Percentiles rank a stretch among this genome's conserved stretches.
Evolutionary conservation across 1,140 invertebrate genomes (phyloP).

Genomic region (Hypsibius dujardini): DNA sequence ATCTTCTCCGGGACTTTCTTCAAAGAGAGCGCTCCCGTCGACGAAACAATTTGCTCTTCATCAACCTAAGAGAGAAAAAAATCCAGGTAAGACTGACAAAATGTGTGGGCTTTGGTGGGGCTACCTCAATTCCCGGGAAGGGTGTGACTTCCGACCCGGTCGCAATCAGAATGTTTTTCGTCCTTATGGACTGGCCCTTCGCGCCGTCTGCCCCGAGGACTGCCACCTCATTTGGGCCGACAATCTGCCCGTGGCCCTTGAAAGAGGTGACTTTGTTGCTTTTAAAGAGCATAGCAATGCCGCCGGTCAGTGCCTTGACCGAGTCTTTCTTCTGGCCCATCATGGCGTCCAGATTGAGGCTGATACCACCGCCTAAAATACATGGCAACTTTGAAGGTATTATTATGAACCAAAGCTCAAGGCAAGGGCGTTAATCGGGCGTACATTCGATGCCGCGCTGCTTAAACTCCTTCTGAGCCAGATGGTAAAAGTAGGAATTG

Average conservation of each 20-base stretch:
- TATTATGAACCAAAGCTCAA: too few species aligned
- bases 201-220: slow-evolving; percentile 62
- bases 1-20: slow-evolving; percentile 73
- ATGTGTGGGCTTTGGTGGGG: slow-evolving; percentile 20
- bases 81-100: slow-evolving; percentile 20
- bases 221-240: slow-evolving; percentile 77
- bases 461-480: slow-evolving; percentile 74
- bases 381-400: slow-evolving; percentile 21
- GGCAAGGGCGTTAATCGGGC: not conserved
- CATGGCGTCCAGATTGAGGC: slow-evolving; percentile 65
- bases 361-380: slow-evolving; percentile 47
- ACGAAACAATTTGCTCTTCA: slow-evolving; percentile 84
- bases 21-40: slow-evolving; percentile 84
- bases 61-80: slow-evolving; percentile 49
- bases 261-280: slow-evolving; percentile 78
- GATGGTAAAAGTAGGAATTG: slow-evolving; percentile 94
- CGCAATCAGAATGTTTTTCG: slow-evolving; percentile 95
- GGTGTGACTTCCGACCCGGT: slow-evolving; percentile 96
- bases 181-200: slow-evolving; percentile 55
- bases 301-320: slow-evolving; percentile 82
- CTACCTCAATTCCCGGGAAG: slow-evolving; percentile 77
- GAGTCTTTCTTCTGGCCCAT: slow-evolving; percentile 74
- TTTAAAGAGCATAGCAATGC: slow-evolving; percentile 89
- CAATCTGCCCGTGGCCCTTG: slow-evolving; percentile 77
- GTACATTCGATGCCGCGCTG: slow-evolving; percentile 65